Evolutionary conservation across 2,797 vertebrate genomes (phyloP), one percentile per base, ranked within the genome.

Genomic region (Epinephelus awoara): DNA sequence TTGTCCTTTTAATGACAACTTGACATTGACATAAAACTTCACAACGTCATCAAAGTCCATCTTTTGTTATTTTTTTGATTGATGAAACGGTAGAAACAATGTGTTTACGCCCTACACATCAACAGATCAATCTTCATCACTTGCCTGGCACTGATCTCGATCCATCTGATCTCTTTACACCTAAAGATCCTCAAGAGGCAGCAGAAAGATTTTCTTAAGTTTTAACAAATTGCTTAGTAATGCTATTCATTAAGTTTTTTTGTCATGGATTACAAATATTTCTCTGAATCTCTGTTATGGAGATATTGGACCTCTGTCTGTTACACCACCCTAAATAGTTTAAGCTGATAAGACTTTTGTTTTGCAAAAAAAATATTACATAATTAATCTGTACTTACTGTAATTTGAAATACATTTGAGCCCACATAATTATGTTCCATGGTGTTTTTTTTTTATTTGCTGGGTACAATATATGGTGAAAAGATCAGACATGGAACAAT

Each of bases 371-470:
- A 29, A 29, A 29, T 29, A 62, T 67, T 19, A 15, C 29, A 34
- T 46, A 29, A 67, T 51, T 62, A 25, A 44, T 5, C 44, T 19
- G 29, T 56, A 40, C 11, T 59, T 29, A 40, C 21, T 55, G 15
- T 61, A 40, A 34, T 57, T 68, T 47, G 19, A 54, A 64, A 34
- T 27, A 44, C 14, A 6, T 14, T 58, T 38, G 3, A 52, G 34
- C 38, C 23, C 40, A 9, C 38, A 80, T 64, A 9, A 77, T 55
- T 68, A 3, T 21, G 40, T 40, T 66, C 42, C 42, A 21, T 13
- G 34, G 74, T 23, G 23, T 65, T 57, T 34, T 34, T 56, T 47
- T 34, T 56, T 72, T 59, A 70, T 14, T 71, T 8, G 14, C 38
- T 4, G 5, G 18, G 64, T 47, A 3, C 56, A 62, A 80, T 64